These are phyloP conservation scores for Parascotia fuliginaria DNA, from an alignment of 2,888 invertebrate genomes.

Conservation along the genomic window DNA sequence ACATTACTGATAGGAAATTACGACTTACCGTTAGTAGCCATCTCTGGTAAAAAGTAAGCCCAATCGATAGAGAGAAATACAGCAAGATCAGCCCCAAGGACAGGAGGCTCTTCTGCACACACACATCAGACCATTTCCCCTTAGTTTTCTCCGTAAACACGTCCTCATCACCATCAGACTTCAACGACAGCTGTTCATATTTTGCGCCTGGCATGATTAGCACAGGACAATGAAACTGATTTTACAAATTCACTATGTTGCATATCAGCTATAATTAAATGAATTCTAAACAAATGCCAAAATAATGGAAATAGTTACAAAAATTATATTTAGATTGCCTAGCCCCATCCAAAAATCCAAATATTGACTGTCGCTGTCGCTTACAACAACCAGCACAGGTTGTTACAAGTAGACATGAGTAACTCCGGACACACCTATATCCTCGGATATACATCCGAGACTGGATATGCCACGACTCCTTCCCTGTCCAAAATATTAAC, in stretches of 20 bases:
- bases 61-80: constrained; percentile 97
- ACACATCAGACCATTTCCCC: constrained; percentile 71
- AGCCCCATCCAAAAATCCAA: neutral
- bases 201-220: constrained; percentile 72
- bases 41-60: constrained; percentile 98
- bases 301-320: constrained; percentile 19
- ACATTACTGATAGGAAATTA: constrained; percentile 11
- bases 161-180: constrained; percentile 71
- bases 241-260: constrained; percentile 50
- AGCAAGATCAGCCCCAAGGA: constrained; percentile 88
- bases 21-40: constrained; percentile 92
- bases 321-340: too few species aligned
- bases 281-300: constrained; percentile 24
- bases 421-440: too few species aligned
- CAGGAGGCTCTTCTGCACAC: constrained; percentile 71
- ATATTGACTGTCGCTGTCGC: neutral
- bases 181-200: constrained; percentile 80
- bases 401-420: too few species aligned
- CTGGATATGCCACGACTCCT: too few species aligned
- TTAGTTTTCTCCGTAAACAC: constrained; percentile 69
- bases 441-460: too few species aligned
- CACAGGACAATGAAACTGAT: constrained; percentile 46
- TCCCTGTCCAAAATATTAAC: too few species aligned
- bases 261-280: constrained; percentile 60
- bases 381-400: neutral